Base-by-base conservation (phyloP, 2,797 vertebrate genomes). In the Garrulus glandarius region DNA sequence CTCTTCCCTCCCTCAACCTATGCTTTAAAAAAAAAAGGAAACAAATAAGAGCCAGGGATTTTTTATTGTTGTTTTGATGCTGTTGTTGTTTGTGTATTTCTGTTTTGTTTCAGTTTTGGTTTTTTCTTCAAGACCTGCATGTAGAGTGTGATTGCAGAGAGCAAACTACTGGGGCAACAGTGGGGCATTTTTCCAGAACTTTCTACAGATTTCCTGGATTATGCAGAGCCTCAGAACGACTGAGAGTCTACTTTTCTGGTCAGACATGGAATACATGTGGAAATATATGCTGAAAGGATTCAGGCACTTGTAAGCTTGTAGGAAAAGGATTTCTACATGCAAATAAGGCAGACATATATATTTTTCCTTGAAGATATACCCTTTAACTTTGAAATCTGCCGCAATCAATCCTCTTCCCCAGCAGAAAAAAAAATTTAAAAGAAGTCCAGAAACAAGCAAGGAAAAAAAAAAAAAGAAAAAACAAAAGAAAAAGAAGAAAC, bases 401-500 rank as follows among this genome's bases (percentile, higher is more conserved):
- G 47, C 36, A 39, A 64, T 22, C 3, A 37, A 34, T 49, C 11
- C 63, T 65, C 47, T 61, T 70, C 4, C 15, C 3, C 30, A 50
- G 13, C 2, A 53, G 17, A 23, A 75, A 49, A 7, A 75, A 49
- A 7, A 89, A 59, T 43, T 9, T 9, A 10, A 36, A 34, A 56
- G 10, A 34, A 22, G 10, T 11, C n/a, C n/a, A 36, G 15, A 17
- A 34, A 34, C 21, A 56, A 56, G 16, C 21, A 47, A 23, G 53
- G 9, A 52, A 19, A 46, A 53, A 69, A 3, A 89, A 74, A n/a
- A 19, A 53, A 29, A 10, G 13, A 13, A 39, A 56, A 52, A 29
- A n/a, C n/a, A 27, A 46, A 76, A 19, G 0, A n/a, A 19, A 27
- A 15, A 2, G 4, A 29, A 64, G 44, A 52, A 10, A 1, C 6